A percentile compares a stretch with the other conserved stretches of the same genome.
These are phyloP conservation scores for Chelonoidis abingdonii DNA, from an alignment of 2,113 vertebrate species.

Conservation along the genomic window DNA sequence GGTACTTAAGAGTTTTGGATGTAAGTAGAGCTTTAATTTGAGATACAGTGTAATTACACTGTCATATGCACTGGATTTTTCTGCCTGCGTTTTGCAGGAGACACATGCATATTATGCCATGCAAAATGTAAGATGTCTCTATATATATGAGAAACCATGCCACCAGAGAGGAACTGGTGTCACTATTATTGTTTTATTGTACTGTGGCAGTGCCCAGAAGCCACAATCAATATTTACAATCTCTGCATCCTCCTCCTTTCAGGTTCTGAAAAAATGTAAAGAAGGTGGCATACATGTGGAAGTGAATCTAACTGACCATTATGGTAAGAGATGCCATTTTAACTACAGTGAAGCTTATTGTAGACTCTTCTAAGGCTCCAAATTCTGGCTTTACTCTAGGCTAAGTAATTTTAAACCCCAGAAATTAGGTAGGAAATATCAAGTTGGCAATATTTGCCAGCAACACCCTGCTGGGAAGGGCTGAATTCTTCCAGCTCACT, in stretches of 20 bases:
- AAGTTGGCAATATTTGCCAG: not conserved
- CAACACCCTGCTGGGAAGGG: not conserved
- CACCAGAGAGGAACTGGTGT: not conserved
- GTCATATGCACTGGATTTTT: not conserved
- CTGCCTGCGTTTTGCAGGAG: accelerated
- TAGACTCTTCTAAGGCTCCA: accelerated
- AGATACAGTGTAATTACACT: accelerated
- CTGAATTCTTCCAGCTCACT: not conserved
- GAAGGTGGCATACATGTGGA: conserved; percentile 74
- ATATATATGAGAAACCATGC: accelerated
- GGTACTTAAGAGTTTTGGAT: conserved; percentile 85
- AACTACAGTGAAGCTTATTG: accelerated
- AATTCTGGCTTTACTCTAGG: not conserved
- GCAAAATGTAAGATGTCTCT: accelerated
- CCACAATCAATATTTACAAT: not conserved
- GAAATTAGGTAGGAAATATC: not conserved
- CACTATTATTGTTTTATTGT: not conserved
- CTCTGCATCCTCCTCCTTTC: not conserved
- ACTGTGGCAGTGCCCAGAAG: not conserved
- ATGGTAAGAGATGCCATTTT: conserved; percentile 68
- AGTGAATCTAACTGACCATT: conserved; percentile 80
- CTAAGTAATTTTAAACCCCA: not conserved
- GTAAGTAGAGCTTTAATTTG: conserved; percentile 15
- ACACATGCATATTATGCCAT: accelerated
- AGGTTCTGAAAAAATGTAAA: conserved; percentile 84